These are phyloP conservation scores for Tipula vernalis DNA, from an alignment of 2,888 invertebrate genomes.

Conservation along the genomic window DNA sequence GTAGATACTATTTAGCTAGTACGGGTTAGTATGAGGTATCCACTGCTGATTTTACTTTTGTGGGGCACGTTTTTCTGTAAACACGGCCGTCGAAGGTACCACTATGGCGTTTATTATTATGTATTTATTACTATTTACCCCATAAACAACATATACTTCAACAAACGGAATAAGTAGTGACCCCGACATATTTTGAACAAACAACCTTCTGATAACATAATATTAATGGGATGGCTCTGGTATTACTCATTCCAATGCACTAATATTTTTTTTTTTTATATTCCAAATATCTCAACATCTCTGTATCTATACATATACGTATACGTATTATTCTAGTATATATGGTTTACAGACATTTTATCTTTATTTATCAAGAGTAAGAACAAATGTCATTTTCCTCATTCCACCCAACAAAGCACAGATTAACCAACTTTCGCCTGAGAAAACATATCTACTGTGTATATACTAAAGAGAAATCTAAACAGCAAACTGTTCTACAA, in stretches of 20 bases:
- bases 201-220: too few species aligned
- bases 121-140: too few species aligned
- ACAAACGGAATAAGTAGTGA: too few species aligned
- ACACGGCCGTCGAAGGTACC: too few species aligned
- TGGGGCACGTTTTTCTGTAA: too few species aligned
- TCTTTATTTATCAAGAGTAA: not conserved
- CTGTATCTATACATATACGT: not conserved
- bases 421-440: not conserved
- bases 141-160: too few species aligned
- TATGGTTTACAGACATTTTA: not conserved
- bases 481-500: not conserved
- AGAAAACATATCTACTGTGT: not conserved
- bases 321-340: not conserved
- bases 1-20: too few species aligned
- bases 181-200: too few species aligned
- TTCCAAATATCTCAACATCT: not conserved
- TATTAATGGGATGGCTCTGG: too few species aligned
- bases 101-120: too few species aligned
- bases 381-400: not conserved
- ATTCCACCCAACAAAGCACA: not conserved
- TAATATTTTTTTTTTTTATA: not conserved
- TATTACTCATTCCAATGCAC: not conserved
- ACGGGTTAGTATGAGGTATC: too few species aligned
- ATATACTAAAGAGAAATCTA: not conserved
- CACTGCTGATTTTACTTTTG: too few species aligned